Conservation (phyloP, 2,113 vertebrate species). For the Pelmatolapia mariae region DNA sequence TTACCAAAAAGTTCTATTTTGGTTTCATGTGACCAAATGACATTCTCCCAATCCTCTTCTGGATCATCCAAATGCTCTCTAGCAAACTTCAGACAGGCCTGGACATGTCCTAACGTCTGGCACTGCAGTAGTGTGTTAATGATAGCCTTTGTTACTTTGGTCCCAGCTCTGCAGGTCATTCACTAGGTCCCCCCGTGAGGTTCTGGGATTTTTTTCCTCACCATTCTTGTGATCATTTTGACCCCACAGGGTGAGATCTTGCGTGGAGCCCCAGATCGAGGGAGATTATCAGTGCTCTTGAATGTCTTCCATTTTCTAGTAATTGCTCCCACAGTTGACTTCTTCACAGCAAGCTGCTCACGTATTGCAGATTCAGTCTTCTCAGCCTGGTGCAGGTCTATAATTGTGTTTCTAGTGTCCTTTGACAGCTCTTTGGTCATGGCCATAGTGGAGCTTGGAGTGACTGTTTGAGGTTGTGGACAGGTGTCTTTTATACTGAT, state of each 20-base stretch:
- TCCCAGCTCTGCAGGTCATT: background rate
- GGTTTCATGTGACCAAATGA: too few relatives aligned
- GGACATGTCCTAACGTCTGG: background rate
- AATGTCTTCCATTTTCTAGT: background rate
- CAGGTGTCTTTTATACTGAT: background rate
- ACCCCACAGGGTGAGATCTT: background rate
- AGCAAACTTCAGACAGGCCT: background rate
- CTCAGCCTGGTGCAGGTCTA: background rate
- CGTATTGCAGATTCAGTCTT: accelerated
- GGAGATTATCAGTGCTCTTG: background rate
- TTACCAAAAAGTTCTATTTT: too few relatives aligned
- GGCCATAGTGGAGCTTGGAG: accelerated
- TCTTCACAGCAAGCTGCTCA: background rate
- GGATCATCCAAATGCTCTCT: background rate
- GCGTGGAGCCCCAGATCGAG: accelerated
- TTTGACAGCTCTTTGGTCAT: accelerated
- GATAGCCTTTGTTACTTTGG: accelerated
- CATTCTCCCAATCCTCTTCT: too few relatives aligned
- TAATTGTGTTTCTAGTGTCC: background rate
- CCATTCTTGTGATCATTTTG: background rate
- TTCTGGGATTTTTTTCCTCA: accelerated
- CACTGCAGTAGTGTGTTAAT: background rate
- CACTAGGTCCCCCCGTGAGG: accelerated
- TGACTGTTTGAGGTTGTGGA: background rate
- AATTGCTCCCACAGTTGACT: background rate